Evolutionary conservation across 2,113 vertebrate genomes (phyloP).

Genomic region (Cephalopterus ornatus): DNA sequence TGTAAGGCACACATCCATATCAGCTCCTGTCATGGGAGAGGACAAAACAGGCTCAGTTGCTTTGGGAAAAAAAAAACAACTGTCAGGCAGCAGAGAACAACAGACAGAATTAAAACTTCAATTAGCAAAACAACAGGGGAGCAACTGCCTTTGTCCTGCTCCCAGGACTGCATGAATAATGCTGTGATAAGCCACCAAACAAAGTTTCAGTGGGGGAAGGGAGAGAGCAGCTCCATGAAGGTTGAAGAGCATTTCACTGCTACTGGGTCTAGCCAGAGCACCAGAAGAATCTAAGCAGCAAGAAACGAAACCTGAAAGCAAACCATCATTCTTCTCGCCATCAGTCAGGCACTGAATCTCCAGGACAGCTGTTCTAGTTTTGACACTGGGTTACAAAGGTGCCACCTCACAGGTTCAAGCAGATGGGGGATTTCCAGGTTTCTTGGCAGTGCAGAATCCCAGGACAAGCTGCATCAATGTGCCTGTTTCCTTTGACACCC

Average conservation of each 20-base stretch:
- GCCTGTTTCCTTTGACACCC: neutral
- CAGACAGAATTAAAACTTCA: conserved; percentile 41
- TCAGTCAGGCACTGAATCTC: neutral
- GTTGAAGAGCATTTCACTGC: neutral
- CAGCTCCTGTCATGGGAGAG: conserved; percentile 82
- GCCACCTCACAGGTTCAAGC: neutral
- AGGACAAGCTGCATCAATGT: accelerated
- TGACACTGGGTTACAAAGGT: neutral
- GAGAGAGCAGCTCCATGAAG: neutral
- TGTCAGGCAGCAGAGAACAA: conserved; percentile 18
- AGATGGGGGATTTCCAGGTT: neutral
- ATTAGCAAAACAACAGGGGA: conserved; percentile 61
- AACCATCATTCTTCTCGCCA: neutral
- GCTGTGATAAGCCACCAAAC: conserved; percentile 27
- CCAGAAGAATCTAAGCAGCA: neutral
- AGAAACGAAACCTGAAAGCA: neutral
- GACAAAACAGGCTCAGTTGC: conserved; percentile 37
- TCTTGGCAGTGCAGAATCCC: neutral
- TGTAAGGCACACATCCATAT: conserved; percentile 99
- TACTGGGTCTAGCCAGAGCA: neutral
- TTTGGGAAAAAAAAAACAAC: neutral
- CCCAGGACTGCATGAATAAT: conserved; percentile 60
- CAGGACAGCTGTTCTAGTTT: neutral
- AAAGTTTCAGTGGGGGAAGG: conserved; percentile 50
- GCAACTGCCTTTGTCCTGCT: conserved; percentile 54